Conservation (phyloP, 2,113 vertebrate genomes). For the Corythornis madagascariensis region DNA sequence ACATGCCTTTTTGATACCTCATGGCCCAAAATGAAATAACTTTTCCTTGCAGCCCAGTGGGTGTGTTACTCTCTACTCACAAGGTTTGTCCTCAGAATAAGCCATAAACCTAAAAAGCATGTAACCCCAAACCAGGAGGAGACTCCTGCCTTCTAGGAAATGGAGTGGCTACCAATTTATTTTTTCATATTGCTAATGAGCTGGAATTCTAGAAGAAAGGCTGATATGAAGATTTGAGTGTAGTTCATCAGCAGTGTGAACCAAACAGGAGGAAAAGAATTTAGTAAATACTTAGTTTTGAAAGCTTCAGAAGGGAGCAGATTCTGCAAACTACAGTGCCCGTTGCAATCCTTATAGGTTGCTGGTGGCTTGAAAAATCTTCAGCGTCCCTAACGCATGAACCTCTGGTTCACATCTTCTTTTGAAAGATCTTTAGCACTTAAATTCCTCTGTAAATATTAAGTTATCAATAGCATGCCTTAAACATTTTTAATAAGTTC, state of each 20-base stretch:
- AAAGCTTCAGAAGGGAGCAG: neutral
- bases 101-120: accelerated
- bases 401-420: neutral
- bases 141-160: neutral
- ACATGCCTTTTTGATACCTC: neutral
- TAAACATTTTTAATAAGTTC: neutral
- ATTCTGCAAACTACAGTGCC: neutral
- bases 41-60: neutral
- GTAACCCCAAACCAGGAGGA: accelerated
- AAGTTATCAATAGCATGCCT: neutral
- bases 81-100: neutral
- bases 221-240: neutral
- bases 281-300: neutral
- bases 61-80: neutral
- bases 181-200: neutral
- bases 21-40: neutral
- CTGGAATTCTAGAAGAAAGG: neutral
- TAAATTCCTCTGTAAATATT: neutral
- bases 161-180: neutral
- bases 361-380: neutral
- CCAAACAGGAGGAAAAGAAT: neutral
- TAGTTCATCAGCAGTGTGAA: neutral
- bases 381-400: neutral
- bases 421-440: neutral
- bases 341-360: neutral